These are phyloP conservation scores for Junonia oenone DNA, from an alignment of 2,888 invertebrate genomes.

Conservation along the genomic window DNA sequence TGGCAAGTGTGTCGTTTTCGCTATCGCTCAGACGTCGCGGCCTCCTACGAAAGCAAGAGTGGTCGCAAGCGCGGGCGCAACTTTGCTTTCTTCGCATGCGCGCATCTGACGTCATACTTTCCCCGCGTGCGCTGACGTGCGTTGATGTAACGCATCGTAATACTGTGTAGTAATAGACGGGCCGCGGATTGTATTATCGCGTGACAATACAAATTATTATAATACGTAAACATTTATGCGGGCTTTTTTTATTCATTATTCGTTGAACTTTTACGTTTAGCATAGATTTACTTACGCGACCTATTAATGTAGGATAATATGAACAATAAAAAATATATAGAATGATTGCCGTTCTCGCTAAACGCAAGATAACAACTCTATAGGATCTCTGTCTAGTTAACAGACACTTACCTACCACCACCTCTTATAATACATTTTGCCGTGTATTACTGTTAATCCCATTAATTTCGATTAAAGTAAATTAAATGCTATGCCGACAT, in stretches of 20 bases:
- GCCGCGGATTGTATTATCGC: conserved; percentile 33
- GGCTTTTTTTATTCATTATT: conserved; percentile 26
- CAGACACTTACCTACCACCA: no score
- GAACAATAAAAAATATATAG: background rate
- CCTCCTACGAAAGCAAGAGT: conserved; percentile 71
- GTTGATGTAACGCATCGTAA: conserved; percentile 62
- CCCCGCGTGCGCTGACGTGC: conserved; percentile 61
- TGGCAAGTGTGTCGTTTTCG: conserved; percentile 72
- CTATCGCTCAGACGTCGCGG: conserved; percentile 67
- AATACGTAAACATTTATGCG: conserved; percentile 25
- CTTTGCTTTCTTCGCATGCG: conserved; percentile 71
- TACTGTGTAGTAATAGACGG: conserved; percentile 45
- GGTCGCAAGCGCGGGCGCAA: conserved; percentile 62
- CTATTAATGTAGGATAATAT: conserved; percentile 1
- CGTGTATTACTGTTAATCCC: no score
- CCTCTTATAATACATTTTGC: no score
- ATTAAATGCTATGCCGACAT: no score
- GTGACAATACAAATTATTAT: conserved; percentile 24
- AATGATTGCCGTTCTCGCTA: background rate
- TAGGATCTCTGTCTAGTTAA: background rate
- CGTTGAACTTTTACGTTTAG: conserved; percentile 13
- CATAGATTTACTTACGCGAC: conserved; percentile 9
- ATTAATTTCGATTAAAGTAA: no score
- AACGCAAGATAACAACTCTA: background rate
- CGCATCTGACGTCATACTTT: conserved; percentile 70